Evolutionary conservation across 2,797 vertebrate species (phyloP), one percentile per base, ranked within the genome.

Genomic region (Hephaestus fuliginosus): DNA sequence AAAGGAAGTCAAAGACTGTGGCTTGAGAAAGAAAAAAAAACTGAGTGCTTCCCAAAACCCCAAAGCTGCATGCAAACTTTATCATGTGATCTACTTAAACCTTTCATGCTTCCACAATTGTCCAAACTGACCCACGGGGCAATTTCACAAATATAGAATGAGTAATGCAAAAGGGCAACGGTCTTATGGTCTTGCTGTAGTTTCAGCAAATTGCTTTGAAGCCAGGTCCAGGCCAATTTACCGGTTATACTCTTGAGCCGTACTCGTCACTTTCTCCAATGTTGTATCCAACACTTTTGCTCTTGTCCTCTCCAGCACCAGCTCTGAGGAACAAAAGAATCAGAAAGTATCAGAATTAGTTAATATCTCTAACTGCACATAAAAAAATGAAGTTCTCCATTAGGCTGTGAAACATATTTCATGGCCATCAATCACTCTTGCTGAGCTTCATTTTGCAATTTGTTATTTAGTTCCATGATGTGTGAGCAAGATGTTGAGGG

Each of bases 201-300:
- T 64, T 73, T 64, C 56, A 74, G 12, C 64, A 43, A 70, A 63
- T 52, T 87, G 18, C 53, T 76, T 84, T 76, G 73, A 78, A 68
- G 48, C 11, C 30, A 74, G 51, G 11, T 58, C 53, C 51, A 46
- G 44, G 56, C 44, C 14, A 46, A 56, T 10, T 33, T 33, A 33
- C 30, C 46, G 80, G 65, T 93, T 92, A 97, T 58, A 96, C 94
- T 57, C 93, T 95, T 11, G 95, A 95, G 72, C 84, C 85, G 1
- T 93, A 93, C 5, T 96, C 95, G 3, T 97, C 95, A 88, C 84
- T 91, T 64, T 91, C 90, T 3, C 55, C 91, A 3, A 80, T 82
- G 73, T 95, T 96, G 85, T 96, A 96, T 84, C 90, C 94, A 63
- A 92, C 90, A 52, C 85, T 89, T 86, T 92, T 96, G 62, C 84